Evolutionary conservation across 1,140 invertebrate genomes (phyloP), one percentile per base, ranked within the genome.

Genomic region (Bombus terrestris): DNA sequence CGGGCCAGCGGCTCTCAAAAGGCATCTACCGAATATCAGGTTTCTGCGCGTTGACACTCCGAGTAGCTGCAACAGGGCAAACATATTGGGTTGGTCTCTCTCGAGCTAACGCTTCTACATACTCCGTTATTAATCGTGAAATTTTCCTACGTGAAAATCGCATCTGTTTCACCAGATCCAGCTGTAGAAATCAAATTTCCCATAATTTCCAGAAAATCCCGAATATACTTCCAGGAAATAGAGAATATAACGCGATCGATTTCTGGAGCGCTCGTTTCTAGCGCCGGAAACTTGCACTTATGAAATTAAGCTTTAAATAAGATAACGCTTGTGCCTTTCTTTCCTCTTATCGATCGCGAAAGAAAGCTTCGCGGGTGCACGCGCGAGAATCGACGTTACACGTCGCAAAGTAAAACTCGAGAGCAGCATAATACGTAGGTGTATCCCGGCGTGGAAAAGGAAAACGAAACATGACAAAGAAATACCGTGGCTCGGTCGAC

Each of bases 1-100:
- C 88, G 85, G 77, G 81, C 71, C 88, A 89, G 88, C 81, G 84
- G 68, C 69, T 89, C 81, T 88, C 88, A 89, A 86, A 89, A 89
- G 37, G 28, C 59, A 62, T 88, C 88, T 32, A 73, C 37, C 75
- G 85, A 64, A 78, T 86, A 89, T 89, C 88, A 57, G 57, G 84
- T 86, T 86, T 88, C 87, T 68, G 59, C 75, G 57, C 39, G 84
- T 57, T 74, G 43, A 59, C 78, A 59, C 62, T 73, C 62, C 59
- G 59, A 75, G 25, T 66, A 47, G 43, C 68, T 72, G 77, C 35
- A 69, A 62, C 82, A 71, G 37, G 64, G 82, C 68, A 85, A 62
- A 72, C 47, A 72, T 47, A 79, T 71, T 84, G 32, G 75, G 5
- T 35, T 43, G 37, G 28, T 43, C 43, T 64, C 25, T 35, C 18